Base-by-base conservation (phyloP, 2,113 vertebrate genomes). In the Caranx melampygus region DNA sequence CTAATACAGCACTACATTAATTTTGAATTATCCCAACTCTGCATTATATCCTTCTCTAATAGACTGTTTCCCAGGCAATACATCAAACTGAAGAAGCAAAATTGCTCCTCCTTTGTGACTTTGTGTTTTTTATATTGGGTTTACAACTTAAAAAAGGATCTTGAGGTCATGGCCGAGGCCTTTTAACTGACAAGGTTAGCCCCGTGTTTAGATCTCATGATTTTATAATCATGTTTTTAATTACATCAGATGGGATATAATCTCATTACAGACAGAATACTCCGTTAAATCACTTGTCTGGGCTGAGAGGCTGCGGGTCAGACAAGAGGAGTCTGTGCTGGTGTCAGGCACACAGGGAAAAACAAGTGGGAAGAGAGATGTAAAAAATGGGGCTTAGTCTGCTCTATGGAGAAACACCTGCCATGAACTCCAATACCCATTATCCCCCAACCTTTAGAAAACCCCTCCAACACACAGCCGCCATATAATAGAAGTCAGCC, bases 351-450 rank as follows among this genome's bases (percentile, higher is more conserved):
- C 8, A 6, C 54, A 33, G 75, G n/a, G 37, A 40, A 69, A 61
- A 84, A 71, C 54, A 71, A 73, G 47, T 31, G 45, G 31, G 18
- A 15, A 20, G 21, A 14, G n/a, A 37, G 11, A 34, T 26, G 3
- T 34, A 42, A 26, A 54, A 77, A 20, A 47, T 18, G 61, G 45
- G 54, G 15, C 34, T 72, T 15, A 31, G 69, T 68, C 13, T 11
- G 16, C n/a, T 79, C 57, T 61, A 21, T 49, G 67, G 61, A 67
- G 16, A 75, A 87, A 74, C 91, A 91, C 91, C 92, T 92, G 90
- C 88, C 71, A 75, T 73, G 21, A 89, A 84, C 82, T 70, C 65
- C 68, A 71, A 81, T 31, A 64, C 10, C 75, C 72, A 91, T 91
- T 87, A 87, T 82, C 74, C 68, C 68, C 37, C 44, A 72, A 83